These are phyloP conservation scores for Glossophaga mutica DNA, from an alignment of 2,797 vertebrate species.

Conservation along the genomic window DNA sequence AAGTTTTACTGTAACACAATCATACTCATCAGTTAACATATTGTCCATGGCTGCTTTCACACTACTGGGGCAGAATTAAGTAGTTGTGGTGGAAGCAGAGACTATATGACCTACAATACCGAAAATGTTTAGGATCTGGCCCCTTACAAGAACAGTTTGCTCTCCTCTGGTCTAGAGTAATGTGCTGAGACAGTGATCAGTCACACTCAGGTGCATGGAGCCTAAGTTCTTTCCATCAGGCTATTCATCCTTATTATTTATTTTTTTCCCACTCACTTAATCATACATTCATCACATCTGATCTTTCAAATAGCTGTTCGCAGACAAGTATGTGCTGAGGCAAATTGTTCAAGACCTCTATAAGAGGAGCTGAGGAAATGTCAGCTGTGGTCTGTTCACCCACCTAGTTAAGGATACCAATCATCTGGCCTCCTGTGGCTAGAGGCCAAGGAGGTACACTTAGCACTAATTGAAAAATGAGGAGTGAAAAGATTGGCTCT, in stretches of 20 bases:
- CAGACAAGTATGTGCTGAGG: background rate
- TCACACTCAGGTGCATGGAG: background rate
- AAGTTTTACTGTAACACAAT: background rate
- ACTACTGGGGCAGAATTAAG: background rate
- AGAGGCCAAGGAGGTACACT: constrained; percentile 7
- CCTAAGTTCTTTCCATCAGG: background rate
- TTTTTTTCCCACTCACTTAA: background rate
- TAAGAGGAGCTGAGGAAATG: background rate
- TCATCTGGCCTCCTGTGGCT: constrained; percentile 40
- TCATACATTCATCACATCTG: background rate
- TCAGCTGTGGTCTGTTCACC: background rate
- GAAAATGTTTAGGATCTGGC: background rate
- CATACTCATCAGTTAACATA: background rate
- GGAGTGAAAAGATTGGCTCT: constrained; percentile 63
- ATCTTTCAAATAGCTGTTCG: background rate
- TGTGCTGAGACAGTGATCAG: background rate
- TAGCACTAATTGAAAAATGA: constrained; percentile 66
- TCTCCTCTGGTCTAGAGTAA: background rate
- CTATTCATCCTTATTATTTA: background rate
- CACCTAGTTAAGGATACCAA: background rate
- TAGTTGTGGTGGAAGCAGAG: background rate
- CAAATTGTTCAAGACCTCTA: background rate
- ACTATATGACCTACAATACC: background rate
- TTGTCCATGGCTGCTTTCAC: background rate
- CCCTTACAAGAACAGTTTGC: background rate